Evolutionary conservation across 2,888 invertebrate species (phyloP), one percentile per base, ranked within the genome.

Genomic region (Hirtodrosophila alboralis): DNA sequence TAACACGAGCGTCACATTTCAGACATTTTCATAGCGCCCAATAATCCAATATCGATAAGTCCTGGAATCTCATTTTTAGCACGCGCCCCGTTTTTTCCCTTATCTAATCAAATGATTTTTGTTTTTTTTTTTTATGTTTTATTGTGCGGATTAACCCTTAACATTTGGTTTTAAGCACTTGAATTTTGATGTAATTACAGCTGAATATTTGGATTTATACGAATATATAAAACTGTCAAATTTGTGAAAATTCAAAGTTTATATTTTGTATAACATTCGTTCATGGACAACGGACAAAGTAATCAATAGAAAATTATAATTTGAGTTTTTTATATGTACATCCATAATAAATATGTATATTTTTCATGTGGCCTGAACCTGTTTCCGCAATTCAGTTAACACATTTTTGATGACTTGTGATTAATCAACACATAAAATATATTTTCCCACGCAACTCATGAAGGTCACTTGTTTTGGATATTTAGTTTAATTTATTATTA

Each of bases 381-480:
- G 13, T 51, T 47, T 56, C 68, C 54, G 26, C 33, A 27, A 9
- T n/a, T 9, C n/a, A 21, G 10, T 26, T 47, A 16, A 26, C 16
- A 21, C 12, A 10, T 18, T 18, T 48, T 18, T 7, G 16, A 3
- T 43, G n/a, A 43, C 8, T 38, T 27, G 18, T 16, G 48, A 43
- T 64, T 64, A 49, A 63, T 64, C n/a, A n/a, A n/a, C n/a, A n/a
- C n/a, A 49, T 57, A 49, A 31, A 23, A 4, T 28, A 12, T 9
- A 5, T 7, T 48, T 68, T 69, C 67, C 69, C 69, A 68, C 69
- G 69, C 69, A 59, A 31, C 7, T 16, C 27, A 36, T 8, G 44
- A 51, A 41, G 64, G 59, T 23, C 31, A 13, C 3, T 0, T 1
- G 1, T 34, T 23, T 18, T n/a, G n/a, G 27, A 37, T 1, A 28